Conservation (phyloP, 2,888 invertebrate species). For the Malthinus flaveolus region DNA sequence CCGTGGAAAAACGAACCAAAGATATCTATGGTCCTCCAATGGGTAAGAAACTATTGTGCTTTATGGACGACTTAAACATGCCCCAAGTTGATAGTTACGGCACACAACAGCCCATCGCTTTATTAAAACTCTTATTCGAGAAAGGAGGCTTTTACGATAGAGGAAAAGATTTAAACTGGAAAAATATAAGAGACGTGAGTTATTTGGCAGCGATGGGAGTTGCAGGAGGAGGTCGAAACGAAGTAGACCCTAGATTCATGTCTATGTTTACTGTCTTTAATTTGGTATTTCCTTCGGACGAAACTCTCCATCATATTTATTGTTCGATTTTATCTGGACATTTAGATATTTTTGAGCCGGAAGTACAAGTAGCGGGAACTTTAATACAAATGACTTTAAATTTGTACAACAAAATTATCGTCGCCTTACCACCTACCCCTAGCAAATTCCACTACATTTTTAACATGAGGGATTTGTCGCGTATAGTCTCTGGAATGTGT, state of each 20-base stretch:
- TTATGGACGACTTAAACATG: constrained; percentile 96
- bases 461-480: constrained; percentile 87
- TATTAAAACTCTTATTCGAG: constrained; percentile 89
- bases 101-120: constrained; percentile 91
- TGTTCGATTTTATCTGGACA: constrained; percentile 81
- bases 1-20: constrained; percentile 88
- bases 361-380: constrained; percentile 67
- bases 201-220: constrained; percentile 85
- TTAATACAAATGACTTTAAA: constrained; percentile 80
- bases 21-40: constrained; percentile 88
- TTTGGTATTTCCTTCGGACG: constrained; percentile 79
- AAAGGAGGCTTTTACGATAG: constrained; percentile 87
- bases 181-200: constrained; percentile 78
- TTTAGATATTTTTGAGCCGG: constrained; percentile 67
- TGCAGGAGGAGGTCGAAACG: constrained; percentile 87
- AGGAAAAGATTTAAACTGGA: constrained; percentile 89
- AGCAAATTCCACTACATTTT: constrained; percentile 95
- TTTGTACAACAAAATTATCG: constrained; percentile 77
- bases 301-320: constrained; percentile 80
- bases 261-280: constrained; percentile 89
- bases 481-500: constrained; percentile 77
- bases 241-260: constrained; percentile 88
- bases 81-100: constrained; percentile 87
- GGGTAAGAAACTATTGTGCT: constrained; percentile 86
- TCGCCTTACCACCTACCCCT: constrained; percentile 86